Conservation (phyloP, 2,888 invertebrate species). For the Mactromeris polynyma region DNA sequence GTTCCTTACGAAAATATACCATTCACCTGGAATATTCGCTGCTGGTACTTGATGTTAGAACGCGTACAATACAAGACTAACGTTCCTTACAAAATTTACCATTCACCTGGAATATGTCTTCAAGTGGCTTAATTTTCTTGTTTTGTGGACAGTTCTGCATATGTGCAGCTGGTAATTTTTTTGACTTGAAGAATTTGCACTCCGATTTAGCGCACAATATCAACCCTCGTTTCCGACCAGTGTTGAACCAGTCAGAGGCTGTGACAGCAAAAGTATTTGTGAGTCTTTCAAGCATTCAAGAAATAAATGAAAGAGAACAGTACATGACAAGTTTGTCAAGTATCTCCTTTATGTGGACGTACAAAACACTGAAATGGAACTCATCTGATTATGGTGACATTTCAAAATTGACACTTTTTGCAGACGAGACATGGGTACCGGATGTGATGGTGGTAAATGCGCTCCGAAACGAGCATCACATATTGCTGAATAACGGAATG, state of each 20-base stretch:
- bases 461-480: not conserved
- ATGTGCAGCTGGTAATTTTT: not conserved
- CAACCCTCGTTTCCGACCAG: not conserved
- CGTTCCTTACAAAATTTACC: too few species aligned
- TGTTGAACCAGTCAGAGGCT: not conserved
- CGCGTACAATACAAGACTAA: too few species aligned
- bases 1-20: too few species aligned
- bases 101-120: not conserved
- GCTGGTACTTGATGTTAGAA: too few species aligned
- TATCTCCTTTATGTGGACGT: not conserved
- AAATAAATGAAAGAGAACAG: slow-evolving; percentile 20
- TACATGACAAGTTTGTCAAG: not conserved
- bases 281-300: not conserved
- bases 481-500: not conserved
- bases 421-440: slow-evolving; percentile 13
- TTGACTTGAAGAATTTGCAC: not conserved
- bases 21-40: too few species aligned
- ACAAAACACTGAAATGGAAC: slow-evolving; percentile 16
- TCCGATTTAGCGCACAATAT: not conserved
- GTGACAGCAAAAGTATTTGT: not conserved
- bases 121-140: not conserved
- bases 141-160: not conserved
- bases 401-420: not conserved
- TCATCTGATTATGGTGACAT: too few species aligned
- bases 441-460: not conserved